phyloP scores from a whole-genome alignment of 2,113 vertebrate species.

The Illadopsis cleaveri region DNA sequence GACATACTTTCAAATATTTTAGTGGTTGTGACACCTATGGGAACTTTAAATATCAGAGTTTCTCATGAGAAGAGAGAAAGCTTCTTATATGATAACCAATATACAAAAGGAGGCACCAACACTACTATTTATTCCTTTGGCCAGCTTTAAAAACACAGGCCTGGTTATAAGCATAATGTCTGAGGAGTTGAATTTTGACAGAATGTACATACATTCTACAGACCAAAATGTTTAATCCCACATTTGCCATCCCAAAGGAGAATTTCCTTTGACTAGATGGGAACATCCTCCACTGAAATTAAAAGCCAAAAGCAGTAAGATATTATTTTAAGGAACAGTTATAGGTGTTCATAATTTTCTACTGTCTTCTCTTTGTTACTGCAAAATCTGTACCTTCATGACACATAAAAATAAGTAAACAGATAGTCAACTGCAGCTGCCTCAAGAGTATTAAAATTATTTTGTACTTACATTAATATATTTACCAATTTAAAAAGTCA shows the following conservation, averaged over 20 bases:
- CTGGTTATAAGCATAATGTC: background rate
- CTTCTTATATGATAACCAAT: background rate
- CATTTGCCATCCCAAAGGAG: background rate
- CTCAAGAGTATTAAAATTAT: background rate
- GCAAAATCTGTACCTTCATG: background rate
- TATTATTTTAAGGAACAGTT: background rate
- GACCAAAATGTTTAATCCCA: background rate
- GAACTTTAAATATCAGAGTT: background rate
- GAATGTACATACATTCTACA: background rate
- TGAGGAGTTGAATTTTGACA: background rate
- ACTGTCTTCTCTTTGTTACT: background rate
- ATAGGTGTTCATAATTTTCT: background rate
- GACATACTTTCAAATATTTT: background rate
- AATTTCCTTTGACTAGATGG: background rate
- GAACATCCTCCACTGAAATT: background rate
- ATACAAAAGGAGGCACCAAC: background rate
- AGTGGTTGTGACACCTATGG: background rate
- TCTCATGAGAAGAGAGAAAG: background rate
- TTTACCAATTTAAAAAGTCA: background rate
- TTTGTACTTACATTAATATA: background rate
- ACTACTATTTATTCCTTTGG: background rate
- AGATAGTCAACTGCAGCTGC: background rate
- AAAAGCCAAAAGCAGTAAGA: background rate
- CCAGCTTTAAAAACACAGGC: background rate
- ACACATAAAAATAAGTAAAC: background rate